Percentiles rank a stretch among this genome's conserved stretches.
Evolutionary conservation across 2,113 vertebrate species (phyloP).

Genomic region (Zosterops pallidus): DNA sequence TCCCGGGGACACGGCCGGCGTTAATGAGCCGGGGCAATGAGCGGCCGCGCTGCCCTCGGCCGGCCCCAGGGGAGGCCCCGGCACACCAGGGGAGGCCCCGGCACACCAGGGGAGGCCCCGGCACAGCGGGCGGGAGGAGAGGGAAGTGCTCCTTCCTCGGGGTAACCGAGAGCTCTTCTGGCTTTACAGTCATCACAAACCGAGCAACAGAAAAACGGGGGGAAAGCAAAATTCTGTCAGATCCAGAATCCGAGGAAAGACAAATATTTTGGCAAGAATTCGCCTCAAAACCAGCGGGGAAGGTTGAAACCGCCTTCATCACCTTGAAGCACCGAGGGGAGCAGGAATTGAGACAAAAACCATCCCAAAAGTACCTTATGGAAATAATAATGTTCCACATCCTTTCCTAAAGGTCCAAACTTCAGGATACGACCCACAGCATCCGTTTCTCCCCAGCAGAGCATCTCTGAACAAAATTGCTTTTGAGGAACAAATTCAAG

Average conservation of each 20-base stretch:
- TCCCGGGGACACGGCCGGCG: neutral
- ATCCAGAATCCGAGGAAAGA: fast-evolving
- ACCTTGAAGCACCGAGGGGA: fast-evolving
- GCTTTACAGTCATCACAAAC: fast-evolving
- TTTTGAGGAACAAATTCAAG: neutral
- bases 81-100: neutral
- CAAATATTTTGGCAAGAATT: neutral
- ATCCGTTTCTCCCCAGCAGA: neutral
- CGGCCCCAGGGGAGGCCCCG: neutral
- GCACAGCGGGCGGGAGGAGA: neutral
- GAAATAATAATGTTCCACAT: fast-evolving
- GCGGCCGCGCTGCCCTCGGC: neutral
- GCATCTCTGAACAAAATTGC: neutral
- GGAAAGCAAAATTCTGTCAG: fast-evolving
- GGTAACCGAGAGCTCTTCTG: neutral
- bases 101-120: neutral
- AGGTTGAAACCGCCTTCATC: neutral
- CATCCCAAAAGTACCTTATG: fast-evolving
- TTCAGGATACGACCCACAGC: fast-evolving
- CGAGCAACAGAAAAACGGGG: neutral
- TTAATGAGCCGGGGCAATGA: fast-evolving
- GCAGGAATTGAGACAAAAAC: fast-evolving
- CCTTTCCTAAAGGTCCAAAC: neutral
- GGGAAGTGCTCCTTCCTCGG: fast-evolving
- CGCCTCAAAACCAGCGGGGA: fast-evolving